Conservation (phyloP, 2,888 invertebrate species). For the Plebejus melissa region DNA sequence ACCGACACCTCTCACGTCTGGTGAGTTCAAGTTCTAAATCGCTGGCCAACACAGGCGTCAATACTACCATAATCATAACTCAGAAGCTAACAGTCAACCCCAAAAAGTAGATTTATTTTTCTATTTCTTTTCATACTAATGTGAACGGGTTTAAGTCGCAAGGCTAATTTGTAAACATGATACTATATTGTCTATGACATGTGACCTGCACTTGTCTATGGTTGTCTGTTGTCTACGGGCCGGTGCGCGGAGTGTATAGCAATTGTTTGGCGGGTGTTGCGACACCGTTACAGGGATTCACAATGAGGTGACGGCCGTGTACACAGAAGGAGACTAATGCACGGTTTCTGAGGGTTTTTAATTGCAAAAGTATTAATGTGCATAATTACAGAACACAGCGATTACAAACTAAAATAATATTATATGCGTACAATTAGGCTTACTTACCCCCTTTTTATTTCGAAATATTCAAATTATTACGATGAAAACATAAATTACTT, state of each 20-base stretch:
- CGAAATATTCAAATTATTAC: too few relatives aligned
- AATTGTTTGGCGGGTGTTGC: conserved; percentile 15
- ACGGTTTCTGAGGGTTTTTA: too few relatives aligned
- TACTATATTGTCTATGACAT: not conserved
- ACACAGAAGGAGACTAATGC: not conserved
- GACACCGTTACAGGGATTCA: conserved; percentile 11
- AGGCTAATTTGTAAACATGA: conserved; percentile 9
- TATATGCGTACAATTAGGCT: too few relatives aligned
- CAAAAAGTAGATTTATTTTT: not conserved
- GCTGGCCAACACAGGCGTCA: not conserved
- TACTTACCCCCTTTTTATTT: too few relatives aligned
- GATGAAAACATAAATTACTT: too few relatives aligned
- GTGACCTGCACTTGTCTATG: conserved; percentile 1
- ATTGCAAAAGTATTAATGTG: too few relatives aligned
- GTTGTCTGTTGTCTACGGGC: conserved; percentile 10
- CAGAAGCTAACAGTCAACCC: not conserved
- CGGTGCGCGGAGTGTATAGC: conserved; percentile 6
- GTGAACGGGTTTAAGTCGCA: not conserved
- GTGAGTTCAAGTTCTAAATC: too few relatives aligned
- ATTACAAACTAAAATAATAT: too few relatives aligned
- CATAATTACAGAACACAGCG: too few relatives aligned
- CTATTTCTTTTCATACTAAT: not conserved
- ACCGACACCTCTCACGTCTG: too few relatives aligned
- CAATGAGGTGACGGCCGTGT: conserved; percentile 8
- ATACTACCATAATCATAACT: not conserved